Evolutionary conservation across 35 echinoderm and acorn worm genomes (phyloP), one percentile per base, ranked within the genome.

Genomic region (Apostichopus californicus): DNA sequence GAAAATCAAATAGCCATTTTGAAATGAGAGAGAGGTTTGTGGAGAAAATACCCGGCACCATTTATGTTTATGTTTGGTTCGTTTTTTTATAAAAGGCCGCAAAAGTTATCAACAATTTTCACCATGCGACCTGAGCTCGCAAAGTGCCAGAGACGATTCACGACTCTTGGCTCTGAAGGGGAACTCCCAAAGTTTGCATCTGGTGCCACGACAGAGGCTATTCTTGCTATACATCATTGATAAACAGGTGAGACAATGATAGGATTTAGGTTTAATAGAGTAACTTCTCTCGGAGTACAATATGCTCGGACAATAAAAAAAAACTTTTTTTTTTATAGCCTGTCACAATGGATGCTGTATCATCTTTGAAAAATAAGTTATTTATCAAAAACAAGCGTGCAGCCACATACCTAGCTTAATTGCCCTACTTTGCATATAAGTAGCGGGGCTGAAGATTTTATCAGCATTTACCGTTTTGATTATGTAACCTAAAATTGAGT

Each of bases 71-170:
- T 5, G 34, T 46, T 46, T 82, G 10, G 18, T 93, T 77, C 13
- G 72, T 4, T 92, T 55, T 72, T 9, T 82, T 56, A 66, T 86
- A 4, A 1, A 58, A 98, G 96, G 91, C 80, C 92, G 90, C 13
- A 98, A 98, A 77, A 98, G 96, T 92, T 93, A 82, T 57, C 96
- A 98, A 89, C 94, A 95, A 55, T 98, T 95, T 89, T 86, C 93
- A 12, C 96, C 96, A 18, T 93, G 93, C 56, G 92, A 95, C 56
- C 24, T 93, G 55, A 90, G 79, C 9, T 55, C 80, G 3, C 52
- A 61, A 11, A 64, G 84, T 55, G 22, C 8, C 60, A 63, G 70
- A 84, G 90, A 92, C 24, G 70, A 77, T 9, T 55, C n/a, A 15
- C 34, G 77, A 70, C 63, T 90, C 68, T 54, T 56, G 15, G 81